A percentile compares a stretch with the other conserved stretches of the same genome.
phyloP scores from a whole-genome alignment of 2,888 invertebrate species.

The Epirrhoe tristata region DNA sequence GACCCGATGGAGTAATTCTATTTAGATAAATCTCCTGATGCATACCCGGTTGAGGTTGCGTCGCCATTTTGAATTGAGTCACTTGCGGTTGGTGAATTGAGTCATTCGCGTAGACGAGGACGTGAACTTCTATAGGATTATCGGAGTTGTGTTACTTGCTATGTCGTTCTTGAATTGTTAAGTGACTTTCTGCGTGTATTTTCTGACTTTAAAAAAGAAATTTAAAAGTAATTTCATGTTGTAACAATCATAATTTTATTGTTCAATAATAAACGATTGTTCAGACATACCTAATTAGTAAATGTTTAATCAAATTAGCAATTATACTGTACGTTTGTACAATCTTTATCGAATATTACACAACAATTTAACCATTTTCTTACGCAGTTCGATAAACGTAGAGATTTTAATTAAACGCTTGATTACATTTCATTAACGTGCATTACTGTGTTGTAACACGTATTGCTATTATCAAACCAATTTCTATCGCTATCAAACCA shows the following conservation, averaged over 20 bases:
- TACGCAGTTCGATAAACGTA: conserved; percentile 53
- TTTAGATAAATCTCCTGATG: conserved; percentile 75
- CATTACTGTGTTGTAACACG: conserved; percentile 67
- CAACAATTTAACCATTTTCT: conserved; percentile 35
- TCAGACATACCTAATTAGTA: conserved; percentile 13
- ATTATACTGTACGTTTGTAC: conserved; percentile 15
- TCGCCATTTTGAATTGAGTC: conserved; percentile 58
- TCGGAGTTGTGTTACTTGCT: not conserved
- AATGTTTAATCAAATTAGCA: conserved; percentile 24
- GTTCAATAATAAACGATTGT: conserved; percentile 9
- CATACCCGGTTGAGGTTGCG: conserved; percentile 67
- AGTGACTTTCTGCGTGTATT: not conserved
- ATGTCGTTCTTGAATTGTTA: not conserved
- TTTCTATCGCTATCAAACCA: conserved; percentile 63
- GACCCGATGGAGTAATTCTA: conserved; percentile 73
- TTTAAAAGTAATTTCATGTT: not conserved
- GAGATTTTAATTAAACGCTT: conserved; percentile 72
- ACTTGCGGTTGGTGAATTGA: conserved; percentile 19
- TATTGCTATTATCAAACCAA: conserved; percentile 65
- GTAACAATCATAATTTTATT: not conserved
- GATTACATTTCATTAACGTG: conserved; percentile 70
- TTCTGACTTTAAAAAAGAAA: not conserved
- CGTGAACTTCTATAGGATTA: not conserved
- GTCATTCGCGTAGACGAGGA: conserved; percentile 16
- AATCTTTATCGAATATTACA: conserved; percentile 24